phyloP scores from a whole-genome alignment of 2,797 vertebrate species.

The Merluccius polli region DNA sequence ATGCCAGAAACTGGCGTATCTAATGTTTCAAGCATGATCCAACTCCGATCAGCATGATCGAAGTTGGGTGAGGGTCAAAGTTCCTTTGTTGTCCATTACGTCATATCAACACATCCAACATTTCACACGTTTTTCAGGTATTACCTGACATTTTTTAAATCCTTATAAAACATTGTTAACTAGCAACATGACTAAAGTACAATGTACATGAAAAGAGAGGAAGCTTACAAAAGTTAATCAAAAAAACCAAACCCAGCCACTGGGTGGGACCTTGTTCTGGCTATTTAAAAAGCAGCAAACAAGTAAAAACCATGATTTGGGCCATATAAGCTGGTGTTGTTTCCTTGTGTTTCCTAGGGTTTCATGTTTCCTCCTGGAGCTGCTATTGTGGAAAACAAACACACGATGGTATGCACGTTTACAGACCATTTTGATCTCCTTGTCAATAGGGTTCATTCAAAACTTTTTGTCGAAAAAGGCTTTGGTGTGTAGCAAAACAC shows the following conservation, averaged over 20 bases:
- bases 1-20: no score
- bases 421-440: constrained; percentile 3
- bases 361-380: constrained; percentile 4
- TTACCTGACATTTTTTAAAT: neutral
- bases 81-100: neutral
- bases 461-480: neutral
- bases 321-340: constrained; percentile 31
- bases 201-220: neutral
- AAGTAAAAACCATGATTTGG: constrained; percentile 36
- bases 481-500: neutral
- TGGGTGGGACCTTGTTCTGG: constrained; percentile 15
- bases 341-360: no score
- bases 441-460: constrained; percentile 36
- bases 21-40: no score
- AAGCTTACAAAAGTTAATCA: neutral
- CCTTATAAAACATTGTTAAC: neutral
- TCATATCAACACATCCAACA: neutral
- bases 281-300: constrained; percentile 38
- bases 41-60: no score
- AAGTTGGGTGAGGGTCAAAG: neutral
- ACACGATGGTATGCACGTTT: constrained; percentile 19
- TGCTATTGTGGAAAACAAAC: constrained; percentile 29
- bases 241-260: neutral
- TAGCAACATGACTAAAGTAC: neutral
- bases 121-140: no score